Conservation (phyloP, 1,140 invertebrate species). For the Fopius arisanus region DNA sequence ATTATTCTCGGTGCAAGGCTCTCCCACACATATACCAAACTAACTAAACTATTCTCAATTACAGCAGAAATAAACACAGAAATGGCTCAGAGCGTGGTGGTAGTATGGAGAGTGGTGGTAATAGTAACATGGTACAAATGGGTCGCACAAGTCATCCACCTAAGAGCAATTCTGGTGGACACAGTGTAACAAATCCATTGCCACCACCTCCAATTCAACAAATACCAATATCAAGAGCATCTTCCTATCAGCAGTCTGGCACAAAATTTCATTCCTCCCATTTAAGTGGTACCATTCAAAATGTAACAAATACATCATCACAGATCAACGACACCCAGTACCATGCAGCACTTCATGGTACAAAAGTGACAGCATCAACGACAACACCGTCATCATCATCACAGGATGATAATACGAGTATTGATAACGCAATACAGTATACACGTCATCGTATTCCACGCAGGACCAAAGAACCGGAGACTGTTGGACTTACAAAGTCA, state of each 20-base stretch:
- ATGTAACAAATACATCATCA: conserved; percentile 17
- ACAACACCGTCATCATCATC: conserved; percentile 38
- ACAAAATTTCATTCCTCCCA: conserved; percentile 63
- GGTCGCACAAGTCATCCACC: conserved; percentile 53
- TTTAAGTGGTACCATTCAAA: neutral
- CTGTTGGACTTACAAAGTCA: conserved; percentile 35
- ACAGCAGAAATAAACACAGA: conserved; percentile 57
- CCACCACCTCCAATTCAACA: neutral
- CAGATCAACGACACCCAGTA: neutral
- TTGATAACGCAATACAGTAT: conserved; percentile 39
- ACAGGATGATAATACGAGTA: conserved; percentile 26
- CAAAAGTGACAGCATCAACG: conserved; percentile 29
- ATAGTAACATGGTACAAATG: conserved; percentile 53
- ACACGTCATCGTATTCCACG: conserved; percentile 60
- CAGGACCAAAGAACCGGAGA: conserved; percentile 63
- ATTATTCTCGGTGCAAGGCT: too few species aligned
- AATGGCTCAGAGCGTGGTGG: conserved; percentile 54
- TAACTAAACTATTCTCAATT: neutral
- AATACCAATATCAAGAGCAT: neutral
- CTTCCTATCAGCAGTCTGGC: conserved; percentile 50
- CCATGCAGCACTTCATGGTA: neutral
- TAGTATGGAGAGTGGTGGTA: conserved; percentile 33
- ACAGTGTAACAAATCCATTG: neutral
- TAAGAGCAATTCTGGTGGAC: conserved; percentile 21
- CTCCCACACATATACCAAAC: neutral